These are phyloP conservation scores for Augochlora pura DNA, from an alignment of 1,140 invertebrate genomes.

Conservation along the genomic window DNA sequence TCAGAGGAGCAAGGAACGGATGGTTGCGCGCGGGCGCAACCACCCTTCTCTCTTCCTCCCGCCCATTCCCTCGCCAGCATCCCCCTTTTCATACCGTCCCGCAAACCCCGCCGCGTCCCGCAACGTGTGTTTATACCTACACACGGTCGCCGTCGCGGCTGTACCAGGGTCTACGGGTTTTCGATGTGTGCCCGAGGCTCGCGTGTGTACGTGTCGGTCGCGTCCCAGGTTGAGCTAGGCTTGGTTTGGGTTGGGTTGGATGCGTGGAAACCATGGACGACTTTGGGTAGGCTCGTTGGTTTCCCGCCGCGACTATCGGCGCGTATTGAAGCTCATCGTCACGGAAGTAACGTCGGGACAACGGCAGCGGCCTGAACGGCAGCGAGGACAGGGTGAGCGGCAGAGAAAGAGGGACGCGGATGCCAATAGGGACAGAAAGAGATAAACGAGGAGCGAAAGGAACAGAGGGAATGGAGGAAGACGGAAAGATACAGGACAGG, in stretches of 20 bases:
- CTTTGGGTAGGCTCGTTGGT: slow-evolving; percentile 79
- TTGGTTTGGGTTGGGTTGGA: slow-evolving; percentile 68
- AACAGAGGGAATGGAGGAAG: neutral
- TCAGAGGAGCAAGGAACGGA: slow-evolving; percentile 68
- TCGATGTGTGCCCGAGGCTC: slow-evolving; percentile 16
- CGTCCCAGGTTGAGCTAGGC: slow-evolving; percentile 64
- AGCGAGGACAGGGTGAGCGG: slow-evolving; percentile 64
- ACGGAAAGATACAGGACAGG: slow-evolving; percentile 35
- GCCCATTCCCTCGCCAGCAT: neutral
- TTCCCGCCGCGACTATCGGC: slow-evolving; percentile 78
- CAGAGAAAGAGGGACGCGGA: slow-evolving; percentile 25
- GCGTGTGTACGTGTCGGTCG: slow-evolving; percentile 50
- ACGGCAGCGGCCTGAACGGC: slow-evolving; percentile 72
- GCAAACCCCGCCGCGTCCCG: neutral
- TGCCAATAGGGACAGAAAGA: slow-evolving; percentile 10
- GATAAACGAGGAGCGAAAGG: neutral
- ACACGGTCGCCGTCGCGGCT: slow-evolving; percentile 5
- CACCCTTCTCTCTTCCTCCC: slow-evolving; percentile 7
- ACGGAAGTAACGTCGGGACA: slow-evolving; percentile 80
- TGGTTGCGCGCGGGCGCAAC: slow-evolving; percentile 53
- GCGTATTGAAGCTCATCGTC: slow-evolving; percentile 79
- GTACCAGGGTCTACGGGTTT: too few relatives aligned
- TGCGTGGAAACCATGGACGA: slow-evolving; percentile 76
- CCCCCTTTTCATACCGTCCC: neutral
- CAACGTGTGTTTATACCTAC: slow-evolving; percentile 38